Base-by-base conservation (phyloP, 2,888 invertebrate species). In the Brachypterus glaber region DNA sequence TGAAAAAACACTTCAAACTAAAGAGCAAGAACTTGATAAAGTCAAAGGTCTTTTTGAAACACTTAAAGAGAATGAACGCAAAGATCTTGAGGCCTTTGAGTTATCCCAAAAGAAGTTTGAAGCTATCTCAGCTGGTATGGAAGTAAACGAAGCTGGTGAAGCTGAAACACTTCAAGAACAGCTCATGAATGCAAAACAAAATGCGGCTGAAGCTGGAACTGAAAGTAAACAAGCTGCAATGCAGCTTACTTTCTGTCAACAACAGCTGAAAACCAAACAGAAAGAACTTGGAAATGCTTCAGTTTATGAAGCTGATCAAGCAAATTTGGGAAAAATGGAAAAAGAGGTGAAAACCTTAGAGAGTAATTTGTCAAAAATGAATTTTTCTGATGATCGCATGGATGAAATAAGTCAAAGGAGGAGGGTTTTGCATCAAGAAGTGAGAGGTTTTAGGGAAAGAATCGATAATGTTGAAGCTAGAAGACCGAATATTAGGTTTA, bases 121-220 rank as follows among this genome's bases (percentile, higher is more conserved):
- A 55, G 90, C 90, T 13, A 76, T 92, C 26, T 84, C 81, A 55
- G 74, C 84, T 18, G 96, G 96, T 7, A 70, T 85, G 51, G 75
- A 83, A 26, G 79, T 84, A 35, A 83, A 80, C 47, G 84, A 80
- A 12, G 77, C 79, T 43, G 89, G 89, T 1, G 74, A 78, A 54
- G 79, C 86, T 4, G 83, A 85, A 21, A 86, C 93, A 0, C 69
- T 96, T 36, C 87, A 89, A 59, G 88, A 91, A 48, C 92, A 92
- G 60, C 73, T 95, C 13, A 91, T 91, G 62, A 76, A 73, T 55
- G 84, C 85, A 0, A 82, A 87, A 58, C 77, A 82, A 50, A 77
- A 75, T 35, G 75, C 82, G 0, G 77, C 82, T 5, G 77, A 81
- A 54, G 82, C 86, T 0, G 76, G 81, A 43, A 91, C 90, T 0